Evolutionary conservation across 2,113 vertebrate genomes (phyloP).

Genomic region (Caranx melampygus): DNA sequence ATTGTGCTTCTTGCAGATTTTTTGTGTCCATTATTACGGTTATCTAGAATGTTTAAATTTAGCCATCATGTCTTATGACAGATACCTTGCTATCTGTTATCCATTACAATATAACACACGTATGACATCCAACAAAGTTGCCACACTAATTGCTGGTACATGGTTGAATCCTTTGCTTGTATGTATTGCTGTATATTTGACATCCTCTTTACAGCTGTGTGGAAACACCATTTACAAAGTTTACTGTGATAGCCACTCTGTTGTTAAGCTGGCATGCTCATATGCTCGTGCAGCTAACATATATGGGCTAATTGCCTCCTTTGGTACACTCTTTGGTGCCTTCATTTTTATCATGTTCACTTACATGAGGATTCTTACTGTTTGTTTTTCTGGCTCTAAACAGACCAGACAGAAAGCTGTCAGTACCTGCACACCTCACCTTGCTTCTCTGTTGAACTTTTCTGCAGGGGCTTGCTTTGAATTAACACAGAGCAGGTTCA

Average conservation of each 20-base stretch:
- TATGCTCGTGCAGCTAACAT: slow-evolving; percentile 58
- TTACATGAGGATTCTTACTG: background rate
- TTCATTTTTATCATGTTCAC: background rate
- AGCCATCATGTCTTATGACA: slow-evolving; percentile 28
- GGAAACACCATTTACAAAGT: slow-evolving; percentile 55
- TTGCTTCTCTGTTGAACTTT: slow-evolving; percentile 30
- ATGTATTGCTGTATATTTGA: background rate
- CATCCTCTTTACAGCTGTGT: slow-evolving; percentile 7
- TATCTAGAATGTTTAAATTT: slow-evolving; percentile 57
- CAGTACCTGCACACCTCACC: slow-evolving; percentile 47
- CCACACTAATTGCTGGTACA: background rate
- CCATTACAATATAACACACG: slow-evolving; percentile 9
- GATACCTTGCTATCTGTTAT: slow-evolving; percentile 3
- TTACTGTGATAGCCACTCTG: slow-evolving; percentile 64
- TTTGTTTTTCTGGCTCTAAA: slow-evolving; percentile 6
- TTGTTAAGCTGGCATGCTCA: slow-evolving; percentile 70
- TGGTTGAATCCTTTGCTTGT: slow-evolving; percentile 53
- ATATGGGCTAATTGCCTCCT: slow-evolving; percentile 2
- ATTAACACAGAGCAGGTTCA: background rate
- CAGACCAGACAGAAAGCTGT: background rate
- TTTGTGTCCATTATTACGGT: background rate
- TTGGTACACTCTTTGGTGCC: background rate
- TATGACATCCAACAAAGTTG: background rate
- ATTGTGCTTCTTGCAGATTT: background rate
- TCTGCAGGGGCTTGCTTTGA: background rate